Percentiles rank a stretch among this genome's conserved stretches.
These are phyloP conservation scores for Euzetes globulus DNA, from an alignment of 2,888 invertebrate species.

Conservation along the genomic window DNA sequence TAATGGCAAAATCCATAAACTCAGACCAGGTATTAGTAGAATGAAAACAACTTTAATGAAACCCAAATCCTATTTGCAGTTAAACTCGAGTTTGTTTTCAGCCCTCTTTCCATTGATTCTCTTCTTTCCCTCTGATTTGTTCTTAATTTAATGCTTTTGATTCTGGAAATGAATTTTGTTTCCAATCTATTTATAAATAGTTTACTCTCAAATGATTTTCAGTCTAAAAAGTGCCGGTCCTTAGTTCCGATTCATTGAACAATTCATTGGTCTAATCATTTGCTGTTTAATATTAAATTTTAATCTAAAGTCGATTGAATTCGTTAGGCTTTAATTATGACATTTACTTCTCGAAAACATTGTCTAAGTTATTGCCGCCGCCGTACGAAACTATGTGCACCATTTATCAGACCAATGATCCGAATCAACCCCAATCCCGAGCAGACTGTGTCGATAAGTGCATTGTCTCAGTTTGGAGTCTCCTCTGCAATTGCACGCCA, in stretches of 20 bases:
- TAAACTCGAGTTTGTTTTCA: no score
- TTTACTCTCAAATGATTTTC: not conserved
- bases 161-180: no score
- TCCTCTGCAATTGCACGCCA: not conserved
- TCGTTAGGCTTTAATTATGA: conserved; percentile 13
- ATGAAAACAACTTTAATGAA: not conserved
- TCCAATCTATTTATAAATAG: no score
- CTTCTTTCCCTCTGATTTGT: no score
- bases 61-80: no score
- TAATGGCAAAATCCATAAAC: not conserved
- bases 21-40: not conserved
- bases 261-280: not conserved
- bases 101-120: no score
- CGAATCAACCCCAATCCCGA: conserved; percentile 9
- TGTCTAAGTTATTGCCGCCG: conserved; percentile 7
- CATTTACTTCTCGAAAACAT: conserved; percentile 3
- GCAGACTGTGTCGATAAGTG: conserved; percentile 4
- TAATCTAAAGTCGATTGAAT: not conserved
- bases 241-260: not conserved
- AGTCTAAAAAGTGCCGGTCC: not conserved
- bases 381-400: not conserved
- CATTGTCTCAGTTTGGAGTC: not conserved
- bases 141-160: no score
- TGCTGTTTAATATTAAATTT: not conserved
- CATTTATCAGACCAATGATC: conserved; percentile 11